Base-by-base conservation (phyloP, 2,113 vertebrate genomes). In the Embiotoca jacksoni region DNA sequence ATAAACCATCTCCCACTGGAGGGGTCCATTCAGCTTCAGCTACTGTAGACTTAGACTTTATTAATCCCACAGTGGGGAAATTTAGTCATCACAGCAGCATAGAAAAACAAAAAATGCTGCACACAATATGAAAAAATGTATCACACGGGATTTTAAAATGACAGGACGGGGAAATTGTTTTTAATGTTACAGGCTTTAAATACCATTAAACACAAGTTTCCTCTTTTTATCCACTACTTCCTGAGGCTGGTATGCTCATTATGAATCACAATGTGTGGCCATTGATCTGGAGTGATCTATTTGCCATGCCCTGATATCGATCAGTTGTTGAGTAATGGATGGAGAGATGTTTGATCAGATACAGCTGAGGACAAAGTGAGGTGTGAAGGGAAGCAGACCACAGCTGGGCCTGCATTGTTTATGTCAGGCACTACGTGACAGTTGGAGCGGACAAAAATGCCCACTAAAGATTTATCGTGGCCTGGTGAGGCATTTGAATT, bases 241-340 rank as follows among this genome's bases (percentile, higher is more conserved):
- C 6, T 71, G 33, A 23, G 53, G 59, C 58, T n/a, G 49, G 10
- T 10, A 1, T 3, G 46, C 30, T 5, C 7, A 35, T 78, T 53
- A 46, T 60, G 59, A 31, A 31, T 67, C 49, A 6, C 49, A 30
- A 79, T 54, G 36, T n/a, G 3, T 6, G 36, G n/a, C 8, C 62
- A 72, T 39, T 79, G 80, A 62, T 30, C 49, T 32, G 36, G 62
- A 49, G 32, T 59, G 67, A 75, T 78, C 37, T 47, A 68, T 67
- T 73, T 47, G 70, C 60, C 57, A 32, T 47, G 33, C 67, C 9
- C 36, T 37, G 49, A 39, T 80, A 87, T 78, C 49, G 80, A 88
- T 80, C 61, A 10, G 46, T 23, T 35, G 65, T 58, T 80, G 39
- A 59, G 66, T 69, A 59, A 55, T 46, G 62, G 10, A 2, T 37